Percentiles rank a stretch among this genome's conserved stretches.
phyloP scores from a whole-genome alignment of 2,113 vertebrate species.

The Thinocorus orbignyianus region DNA sequence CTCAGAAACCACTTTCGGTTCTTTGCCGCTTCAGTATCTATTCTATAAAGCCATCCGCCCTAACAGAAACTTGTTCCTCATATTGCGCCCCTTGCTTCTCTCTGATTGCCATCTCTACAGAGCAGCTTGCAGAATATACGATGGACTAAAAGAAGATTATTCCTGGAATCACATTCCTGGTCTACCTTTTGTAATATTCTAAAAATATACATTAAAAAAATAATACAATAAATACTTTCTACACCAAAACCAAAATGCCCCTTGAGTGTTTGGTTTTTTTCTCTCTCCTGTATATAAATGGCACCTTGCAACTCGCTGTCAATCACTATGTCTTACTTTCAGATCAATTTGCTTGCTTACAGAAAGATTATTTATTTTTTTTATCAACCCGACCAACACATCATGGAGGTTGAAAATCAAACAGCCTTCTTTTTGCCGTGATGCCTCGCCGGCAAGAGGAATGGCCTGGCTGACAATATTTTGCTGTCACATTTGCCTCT shows the following conservation, averaged over 20 bases:
- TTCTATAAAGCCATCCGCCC: constrained; percentile 67
- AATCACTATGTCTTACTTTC: not conserved
- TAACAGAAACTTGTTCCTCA: constrained; percentile 55
- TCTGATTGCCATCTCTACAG: constrained; percentile 54
- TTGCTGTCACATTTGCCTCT: constrained; percentile 60
- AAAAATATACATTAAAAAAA: not conserved
- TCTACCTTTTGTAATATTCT: not conserved
- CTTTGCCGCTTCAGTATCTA: constrained; percentile 70
- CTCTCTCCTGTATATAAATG: not conserved
- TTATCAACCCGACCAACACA: not conserved
- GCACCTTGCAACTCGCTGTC: not conserved
- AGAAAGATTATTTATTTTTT: not conserved
- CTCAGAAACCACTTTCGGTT: constrained; percentile 76
- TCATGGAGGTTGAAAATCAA: constrained; percentile 42
- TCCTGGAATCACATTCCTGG: not conserved
- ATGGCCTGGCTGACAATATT: constrained; percentile 50
- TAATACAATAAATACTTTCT: not conserved
- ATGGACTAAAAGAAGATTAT: constrained; percentile 2
- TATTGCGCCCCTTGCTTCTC: constrained; percentile 43
- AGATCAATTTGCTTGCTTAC: constrained; percentile 14
- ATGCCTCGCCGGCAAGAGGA: constrained; percentile 43
- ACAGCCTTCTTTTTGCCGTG: constrained; percentile 21
- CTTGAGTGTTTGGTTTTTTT: not conserved
- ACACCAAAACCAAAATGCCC: not conserved
- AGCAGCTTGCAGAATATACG: constrained; percentile 23